Conservation (phyloP, 2,797 vertebrate genomes). For the Typhlichthys eigenmanni region DNA sequence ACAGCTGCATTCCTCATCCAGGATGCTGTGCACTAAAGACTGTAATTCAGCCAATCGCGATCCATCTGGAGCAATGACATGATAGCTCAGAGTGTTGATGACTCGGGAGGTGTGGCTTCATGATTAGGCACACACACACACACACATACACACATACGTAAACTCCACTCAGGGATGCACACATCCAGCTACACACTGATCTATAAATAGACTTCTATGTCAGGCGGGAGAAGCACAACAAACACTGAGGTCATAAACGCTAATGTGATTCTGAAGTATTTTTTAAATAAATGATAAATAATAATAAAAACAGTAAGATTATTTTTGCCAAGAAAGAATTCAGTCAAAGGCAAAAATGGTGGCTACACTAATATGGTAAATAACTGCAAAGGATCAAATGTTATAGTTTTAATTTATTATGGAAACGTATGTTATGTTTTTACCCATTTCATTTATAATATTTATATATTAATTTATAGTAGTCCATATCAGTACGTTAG, state of each 20-base stretch:
- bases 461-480: too few relatives aligned
- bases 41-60: constrained; percentile 38
- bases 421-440: too few relatives aligned
- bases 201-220: constrained; percentile 52
- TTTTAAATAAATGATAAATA: too few relatives aligned
- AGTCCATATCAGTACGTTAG: too few relatives aligned
- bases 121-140: constrained; percentile 1
- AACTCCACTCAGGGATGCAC: constrained; percentile 1
- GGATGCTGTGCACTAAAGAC: constrained; percentile 16
- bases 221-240: constrained; percentile 18
- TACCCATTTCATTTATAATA: too few relatives aligned
- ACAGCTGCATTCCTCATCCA: constrained; percentile 11
- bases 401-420: too few relatives aligned
- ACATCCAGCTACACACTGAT: constrained; percentile 12
- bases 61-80: constrained; percentile 46
- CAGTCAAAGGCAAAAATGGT: too few relatives aligned
- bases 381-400: too few relatives aligned
- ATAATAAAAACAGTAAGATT: too few relatives aligned
- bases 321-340: too few relatives aligned
- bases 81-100: constrained; percentile 32
- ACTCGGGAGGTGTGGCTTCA: constrained; percentile 33
- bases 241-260: constrained; percentile 7
- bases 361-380: too few relatives aligned
- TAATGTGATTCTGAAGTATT: too few relatives aligned
- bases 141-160: constrained; percentile 8